These are phyloP conservation scores for Oedothorax gibbosus DNA, from an alignment of 1,140 invertebrate species.

Conservation along the genomic window DNA sequence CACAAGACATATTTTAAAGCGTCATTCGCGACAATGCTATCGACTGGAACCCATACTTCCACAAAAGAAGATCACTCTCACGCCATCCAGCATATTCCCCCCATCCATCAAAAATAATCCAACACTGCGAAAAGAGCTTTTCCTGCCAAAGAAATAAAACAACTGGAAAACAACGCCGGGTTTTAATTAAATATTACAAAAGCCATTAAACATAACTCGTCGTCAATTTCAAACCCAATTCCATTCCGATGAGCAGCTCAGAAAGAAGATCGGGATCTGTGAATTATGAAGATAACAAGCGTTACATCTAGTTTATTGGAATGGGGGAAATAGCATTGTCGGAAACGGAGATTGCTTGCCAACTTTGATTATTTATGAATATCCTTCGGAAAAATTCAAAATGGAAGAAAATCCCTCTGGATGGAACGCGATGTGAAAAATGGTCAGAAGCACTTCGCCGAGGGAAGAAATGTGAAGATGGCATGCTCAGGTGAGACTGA, in stretches of 20 bases:
- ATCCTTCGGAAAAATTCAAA: conserved; percentile 54
- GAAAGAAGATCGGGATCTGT: conserved; percentile 17
- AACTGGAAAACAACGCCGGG: too few species aligned
- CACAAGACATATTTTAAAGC: too few species aligned
- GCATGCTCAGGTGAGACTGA: neutral
- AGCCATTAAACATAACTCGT: conserved; percentile 27
- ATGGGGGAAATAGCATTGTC: conserved; percentile 15
- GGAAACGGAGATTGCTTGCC: conserved; percentile 49
- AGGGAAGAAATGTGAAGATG: conserved; percentile 37
- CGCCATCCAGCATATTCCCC: too few species aligned
- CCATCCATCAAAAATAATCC: neutral
- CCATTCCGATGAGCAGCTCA: neutral
- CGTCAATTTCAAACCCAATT: conserved; percentile 9
- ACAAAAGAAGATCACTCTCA: too few species aligned
- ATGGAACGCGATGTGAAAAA: conserved; percentile 25
- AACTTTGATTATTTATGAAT: conserved; percentile 54
- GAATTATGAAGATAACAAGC: conserved; percentile 55
- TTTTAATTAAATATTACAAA: conserved; percentile 43
- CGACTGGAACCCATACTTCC: too few species aligned
- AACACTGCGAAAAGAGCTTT: neutral
- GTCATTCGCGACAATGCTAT: too few species aligned
- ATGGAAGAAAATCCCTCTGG: conserved; percentile 49
- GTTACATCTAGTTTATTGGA: conserved; percentile 39
- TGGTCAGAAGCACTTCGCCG: conserved; percentile 2
- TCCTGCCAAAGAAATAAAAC: too few species aligned